Base-by-base conservation (phyloP, 2,797 vertebrate genomes). In the Crotalus adamanteus region DNA sequence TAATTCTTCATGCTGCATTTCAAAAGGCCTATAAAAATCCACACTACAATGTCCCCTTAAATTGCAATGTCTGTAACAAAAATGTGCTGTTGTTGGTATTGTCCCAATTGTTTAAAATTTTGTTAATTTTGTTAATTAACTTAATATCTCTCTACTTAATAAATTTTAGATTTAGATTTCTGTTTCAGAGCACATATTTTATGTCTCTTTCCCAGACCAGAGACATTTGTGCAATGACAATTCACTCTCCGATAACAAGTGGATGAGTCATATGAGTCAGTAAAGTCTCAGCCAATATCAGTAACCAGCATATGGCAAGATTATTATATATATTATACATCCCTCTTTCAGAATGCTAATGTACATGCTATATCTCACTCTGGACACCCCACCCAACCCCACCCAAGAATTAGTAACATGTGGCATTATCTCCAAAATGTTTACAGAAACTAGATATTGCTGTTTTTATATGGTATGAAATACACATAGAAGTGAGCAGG, bases 21-120 rank as follows among this genome's bases (percentile, higher is more conserved):
- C 25, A 92, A 87, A 92, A 69, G 18, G n/a, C 51, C 25, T 65
- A 57, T 31, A 31, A 88, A 92, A 51, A 78, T n/a, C 25, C 63
- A 88, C 57, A 90, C 69, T 25, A 83, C 37, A 78, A 20, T 92
- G 28, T 73, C 6, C 12, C 55, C 6, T 88, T 59, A 73, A 57
- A 42, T 59, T 92, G 51, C 55, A 73, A 65, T 31, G 26, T 22
- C 42, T 18, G 85, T 87, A 26, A 69, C 53, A 14, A 87, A 87
- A 87, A 65, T 57, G 26, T 87, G 53, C 31, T 12, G 31, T 87
- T 55, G 16, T 6, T 47, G 53, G 87, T 73, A 73, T 69, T 73
- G 60, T 26, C 6, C 53, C 31, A 55, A 57, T 18, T 37, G 20
- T 56, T 87, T 91, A 91, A 85, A 37, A 4, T 37, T 51, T 37